phyloP scores from a whole-genome alignment of 2,113 vertebrate species.

The Pollimyrus isidori region DNA sequence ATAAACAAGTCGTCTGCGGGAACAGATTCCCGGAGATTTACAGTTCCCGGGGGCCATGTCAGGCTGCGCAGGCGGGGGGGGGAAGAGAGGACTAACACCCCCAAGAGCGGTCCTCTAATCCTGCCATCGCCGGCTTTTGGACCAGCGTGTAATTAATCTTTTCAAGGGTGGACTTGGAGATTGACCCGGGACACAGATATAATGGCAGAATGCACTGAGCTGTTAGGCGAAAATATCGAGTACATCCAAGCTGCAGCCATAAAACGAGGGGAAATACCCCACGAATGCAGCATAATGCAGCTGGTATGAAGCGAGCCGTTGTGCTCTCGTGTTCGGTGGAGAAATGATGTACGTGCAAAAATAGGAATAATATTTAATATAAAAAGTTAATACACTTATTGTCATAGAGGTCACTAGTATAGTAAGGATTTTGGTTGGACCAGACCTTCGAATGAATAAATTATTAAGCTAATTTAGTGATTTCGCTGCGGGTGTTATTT shows the following conservation, averaged over 20 bases:
- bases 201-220: neutral
- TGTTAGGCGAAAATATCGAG: neutral
- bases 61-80: neutral
- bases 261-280: neutral
- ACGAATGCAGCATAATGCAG: neutral
- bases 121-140: slow-evolving; percentile 29
- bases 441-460: neutral
- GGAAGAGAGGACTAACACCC: slow-evolving; percentile 25
- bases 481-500: neutral
- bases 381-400: neutral
- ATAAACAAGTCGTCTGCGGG: slow-evolving; percentile 13
- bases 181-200: slow-evolving; percentile 37
- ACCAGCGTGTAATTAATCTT: slow-evolving; percentile 35
- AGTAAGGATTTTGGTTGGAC: neutral
- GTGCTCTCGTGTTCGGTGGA: neutral
- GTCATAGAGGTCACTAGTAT: neutral
- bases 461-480: neutral
- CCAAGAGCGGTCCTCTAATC: slow-evolving; percentile 15
- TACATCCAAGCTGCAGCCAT: neutral
- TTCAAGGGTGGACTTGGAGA: slow-evolving; percentile 15
- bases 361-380: neutral
- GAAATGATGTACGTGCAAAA: neutral
- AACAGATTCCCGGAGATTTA: slow-evolving; percentile 8
- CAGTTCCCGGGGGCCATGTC: neutral
- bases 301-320: neutral